Evolutionary conservation across 2,113 vertebrate genomes (phyloP), one percentile per base, ranked within the genome.

Genomic region (Clarias gariepinus): DNA sequence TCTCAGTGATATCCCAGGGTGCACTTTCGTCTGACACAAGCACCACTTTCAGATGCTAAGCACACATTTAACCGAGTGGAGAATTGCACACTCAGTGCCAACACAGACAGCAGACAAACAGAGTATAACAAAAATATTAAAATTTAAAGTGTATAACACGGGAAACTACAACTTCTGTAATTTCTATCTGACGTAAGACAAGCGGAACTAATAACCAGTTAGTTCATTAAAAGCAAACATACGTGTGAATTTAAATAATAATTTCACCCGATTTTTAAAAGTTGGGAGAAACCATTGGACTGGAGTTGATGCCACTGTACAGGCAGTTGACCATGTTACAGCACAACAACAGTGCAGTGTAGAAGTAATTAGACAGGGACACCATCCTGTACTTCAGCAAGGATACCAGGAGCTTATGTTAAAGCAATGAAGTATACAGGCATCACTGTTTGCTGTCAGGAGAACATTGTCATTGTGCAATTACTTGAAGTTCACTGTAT

Each of bases 41-140:
- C 88, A 88, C 76, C 87, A 83, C 77, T 85, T 88, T 84, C 69
- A 83, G 86, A 82, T 30, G 60, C 81, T 76, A 82, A 80, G 90
- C 81, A 81, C 83, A 71, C 13, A 53, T 81, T 30, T 69, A 85
- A 78, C 11, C 15, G 77, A 84, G 83, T 76, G 11, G 33, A 82
- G 47, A 53, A 66, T 61, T 30, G 83, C 66, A 85, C 66, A 60
- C 60, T 69, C 15, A 11, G 73, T 33, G 63, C 68, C 69, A 41
- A 86, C 25, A 33, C 33, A 69, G 68, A 69, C 78, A 61, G 53
- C 76, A 81, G 76, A 52, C 11, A 55, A 28, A 52, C 11, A 55
- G 30, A 82, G 57, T 60, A 55, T 36, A 82, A 47, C 11, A 81
- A 82, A 10, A 69, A 12, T 61, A 74, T 23, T 73, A 12, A 55